Evolutionary conservation across 1,140 invertebrate genomes (phyloP).

Genomic region (Papilio machaon): DNA sequence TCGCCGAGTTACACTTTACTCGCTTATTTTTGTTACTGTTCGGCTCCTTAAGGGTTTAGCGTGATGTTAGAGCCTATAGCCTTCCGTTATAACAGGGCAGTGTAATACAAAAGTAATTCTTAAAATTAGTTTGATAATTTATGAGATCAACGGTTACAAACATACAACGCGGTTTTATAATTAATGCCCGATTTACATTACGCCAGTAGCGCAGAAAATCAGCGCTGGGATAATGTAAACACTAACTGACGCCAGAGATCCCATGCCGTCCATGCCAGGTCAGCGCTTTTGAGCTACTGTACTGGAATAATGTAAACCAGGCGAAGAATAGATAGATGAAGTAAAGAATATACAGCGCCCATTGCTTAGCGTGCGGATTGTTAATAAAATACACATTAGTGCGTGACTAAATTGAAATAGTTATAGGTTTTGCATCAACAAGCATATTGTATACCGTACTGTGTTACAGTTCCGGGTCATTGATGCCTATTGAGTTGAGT

Average conservation of each 20-base stretch:
- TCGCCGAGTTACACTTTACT: not conserved
- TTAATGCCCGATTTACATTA: too few species aligned
- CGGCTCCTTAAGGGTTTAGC: not conserved
- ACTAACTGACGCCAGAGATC: too few species aligned
- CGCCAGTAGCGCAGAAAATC: too few species aligned
- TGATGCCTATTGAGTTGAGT: not conserved
- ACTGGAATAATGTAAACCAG: too few species aligned
- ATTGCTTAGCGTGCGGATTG: slow-evolving; percentile 7
- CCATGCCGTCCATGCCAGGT: too few species aligned
- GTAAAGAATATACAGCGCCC: not conserved
- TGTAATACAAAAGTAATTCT: not conserved
- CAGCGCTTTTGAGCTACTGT: too few species aligned
- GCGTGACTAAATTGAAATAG: slow-evolving; percentile 26
- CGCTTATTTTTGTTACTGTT: not conserved
- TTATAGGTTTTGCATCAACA: not conserved
- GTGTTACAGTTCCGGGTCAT: slow-evolving; percentile 29
- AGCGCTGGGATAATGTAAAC: too few species aligned
- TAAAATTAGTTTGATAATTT: not conserved
- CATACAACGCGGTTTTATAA: not conserved
- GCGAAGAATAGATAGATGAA: not conserved
- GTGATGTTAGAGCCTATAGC: not conserved
- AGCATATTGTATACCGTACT: not conserved
- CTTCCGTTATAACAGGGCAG: not conserved
- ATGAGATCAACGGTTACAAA: not conserved
- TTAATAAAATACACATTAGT: slow-evolving; percentile 34